Percentiles rank a stretch among this genome's conserved stretches.
Conservation (phyloP, 1,140 invertebrate genomes). For the Megalonaias nervosa region DNA sequence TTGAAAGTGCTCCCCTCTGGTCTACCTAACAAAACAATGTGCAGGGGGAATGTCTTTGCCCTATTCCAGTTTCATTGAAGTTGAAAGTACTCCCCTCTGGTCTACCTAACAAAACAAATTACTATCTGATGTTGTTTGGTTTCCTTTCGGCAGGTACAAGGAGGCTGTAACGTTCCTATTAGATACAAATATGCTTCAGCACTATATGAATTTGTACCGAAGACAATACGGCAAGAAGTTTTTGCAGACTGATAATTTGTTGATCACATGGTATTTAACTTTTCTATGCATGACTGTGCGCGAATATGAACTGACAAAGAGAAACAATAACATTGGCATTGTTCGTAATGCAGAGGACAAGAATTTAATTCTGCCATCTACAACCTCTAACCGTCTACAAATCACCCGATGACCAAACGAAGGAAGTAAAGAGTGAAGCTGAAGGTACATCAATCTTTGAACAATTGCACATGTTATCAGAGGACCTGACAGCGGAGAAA, state of each 20-base stretch:
- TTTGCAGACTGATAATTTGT: conserved; percentile 9
- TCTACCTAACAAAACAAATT: not conserved
- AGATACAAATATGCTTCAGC: conserved; percentile 4
- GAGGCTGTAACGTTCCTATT: not conserved
- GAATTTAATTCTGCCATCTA: not conserved
- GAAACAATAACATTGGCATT: not conserved
- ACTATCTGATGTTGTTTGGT: not conserved
- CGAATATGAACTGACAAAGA: conserved; percentile 7
- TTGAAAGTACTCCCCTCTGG: not conserved
- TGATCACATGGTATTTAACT: conserved; percentile 10
- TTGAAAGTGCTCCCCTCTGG: not conserved
- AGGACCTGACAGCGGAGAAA: too few species aligned
- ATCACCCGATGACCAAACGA: not conserved
- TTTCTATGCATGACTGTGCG: conserved; percentile 7
- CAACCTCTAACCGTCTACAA: too few species aligned
- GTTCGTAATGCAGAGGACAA: not conserved
- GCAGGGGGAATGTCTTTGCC: conserved; percentile 2
- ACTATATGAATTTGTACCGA: not conserved
- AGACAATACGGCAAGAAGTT: conserved; percentile 1
- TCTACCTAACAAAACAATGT: not conserved
- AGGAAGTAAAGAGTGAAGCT: too few species aligned
- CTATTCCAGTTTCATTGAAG: conserved; percentile 6
- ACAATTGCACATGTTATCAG: too few species aligned
- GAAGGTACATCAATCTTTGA: not conserved
- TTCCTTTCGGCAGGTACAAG: not conserved